Conservation (phyloP, 2,797 vertebrate species). For the Kryptopterus vitreolus region DNA sequence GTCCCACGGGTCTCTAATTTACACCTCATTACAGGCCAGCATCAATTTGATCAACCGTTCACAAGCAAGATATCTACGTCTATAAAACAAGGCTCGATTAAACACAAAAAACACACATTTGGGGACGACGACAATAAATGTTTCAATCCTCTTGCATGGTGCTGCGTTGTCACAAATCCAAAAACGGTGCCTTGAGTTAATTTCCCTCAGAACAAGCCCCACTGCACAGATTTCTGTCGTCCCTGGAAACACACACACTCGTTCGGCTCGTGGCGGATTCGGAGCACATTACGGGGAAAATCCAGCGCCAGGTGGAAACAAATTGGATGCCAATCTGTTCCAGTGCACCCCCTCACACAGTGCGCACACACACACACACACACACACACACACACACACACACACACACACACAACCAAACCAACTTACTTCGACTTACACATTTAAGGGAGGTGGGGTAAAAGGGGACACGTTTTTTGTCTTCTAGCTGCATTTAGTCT, state of each 20-base stretch:
- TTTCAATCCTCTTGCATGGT: background rate
- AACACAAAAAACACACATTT: background rate
- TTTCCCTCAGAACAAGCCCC: background rate
- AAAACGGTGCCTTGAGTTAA: background rate
- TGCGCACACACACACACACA: too few species aligned
- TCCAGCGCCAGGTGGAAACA: background rate
- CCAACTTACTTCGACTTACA: background rate
- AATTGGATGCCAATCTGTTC: background rate
- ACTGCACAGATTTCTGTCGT: background rate
- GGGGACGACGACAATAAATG: background rate
- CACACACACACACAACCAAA: background rate
- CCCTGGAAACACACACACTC: background rate
- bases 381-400: background rate
- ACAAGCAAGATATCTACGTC: background rate
- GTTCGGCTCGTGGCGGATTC: background rate
- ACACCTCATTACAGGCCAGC: too few species aligned
- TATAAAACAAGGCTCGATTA: background rate
- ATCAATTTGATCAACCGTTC: background rate
- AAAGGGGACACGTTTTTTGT: background rate
- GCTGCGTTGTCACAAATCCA: background rate
- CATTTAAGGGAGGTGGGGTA: background rate
- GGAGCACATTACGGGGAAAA: background rate
- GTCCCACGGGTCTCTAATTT: too few species aligned
- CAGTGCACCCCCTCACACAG: background rate
- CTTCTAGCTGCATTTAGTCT: background rate